Conservation (phyloP, 2,113 vertebrate genomes). For the Podarcis muralis region DNA sequence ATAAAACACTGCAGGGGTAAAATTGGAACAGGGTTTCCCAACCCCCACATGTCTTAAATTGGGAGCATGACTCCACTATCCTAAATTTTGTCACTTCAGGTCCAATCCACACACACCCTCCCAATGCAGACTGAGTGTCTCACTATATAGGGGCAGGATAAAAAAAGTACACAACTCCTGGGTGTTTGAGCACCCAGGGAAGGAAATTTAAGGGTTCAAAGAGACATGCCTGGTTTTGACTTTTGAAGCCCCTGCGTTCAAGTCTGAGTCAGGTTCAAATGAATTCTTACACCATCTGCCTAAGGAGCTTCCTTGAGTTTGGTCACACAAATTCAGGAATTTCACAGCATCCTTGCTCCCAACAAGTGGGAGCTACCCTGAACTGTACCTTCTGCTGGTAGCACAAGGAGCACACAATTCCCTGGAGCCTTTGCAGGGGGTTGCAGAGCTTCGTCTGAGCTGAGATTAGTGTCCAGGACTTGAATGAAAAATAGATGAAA, state of each 20-base stretch:
- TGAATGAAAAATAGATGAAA: neutral
- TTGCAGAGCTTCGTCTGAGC: neutral
- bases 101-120: too few relatives aligned
- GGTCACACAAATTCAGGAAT: neutral
- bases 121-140: neutral
- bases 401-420: neutral
- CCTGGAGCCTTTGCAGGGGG: neutral
- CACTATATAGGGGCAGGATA: neutral
- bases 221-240: neutral
- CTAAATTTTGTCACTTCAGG: too few relatives aligned
- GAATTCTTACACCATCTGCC: too few relatives aligned
- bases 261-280: neutral
- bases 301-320: neutral
- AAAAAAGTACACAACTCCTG: neutral
- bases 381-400: neutral
- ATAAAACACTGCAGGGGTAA: too few relatives aligned
- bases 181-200: too few relatives aligned
- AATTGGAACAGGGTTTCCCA: too few relatives aligned
- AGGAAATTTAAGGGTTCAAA: neutral
- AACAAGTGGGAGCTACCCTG: neutral
- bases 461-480: neutral
- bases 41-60: too few relatives aligned
- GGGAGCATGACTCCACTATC: too few relatives aligned
- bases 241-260: neutral
- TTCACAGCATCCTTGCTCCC: neutral